Evolutionary conservation across 2,797 vertebrate species (phyloP), one percentile per base, ranked within the genome.

Genomic region (Cyprinodon diabolis): DNA sequence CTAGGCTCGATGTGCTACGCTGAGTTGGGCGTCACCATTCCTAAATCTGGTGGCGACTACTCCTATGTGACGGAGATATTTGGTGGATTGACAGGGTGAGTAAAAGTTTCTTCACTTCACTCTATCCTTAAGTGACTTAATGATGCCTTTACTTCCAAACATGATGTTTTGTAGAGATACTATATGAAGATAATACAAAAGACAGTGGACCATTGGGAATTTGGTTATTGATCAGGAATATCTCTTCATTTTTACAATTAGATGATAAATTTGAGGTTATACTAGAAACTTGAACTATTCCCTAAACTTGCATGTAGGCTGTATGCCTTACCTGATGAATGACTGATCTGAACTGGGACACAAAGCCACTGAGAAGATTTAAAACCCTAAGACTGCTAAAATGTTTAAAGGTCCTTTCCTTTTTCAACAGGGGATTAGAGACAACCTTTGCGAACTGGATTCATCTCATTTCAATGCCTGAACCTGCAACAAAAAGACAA

Each of bases 1-100:
- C 90, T 99, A 25, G 98, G 98, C 65, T 98, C 98, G 0, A 91
- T 99, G 0, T 99, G 98, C 83, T 99, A 99, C 0, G 98, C 98
- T 0, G 98, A 99, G 67, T 95, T 99, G 82, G 98, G 98, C 19
- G 98, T 99, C 67, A 94, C 98, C 85, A 99, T 99, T 87, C 97
- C 98, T 77, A 98, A 98, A 84, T 99, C 98, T 0, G 98, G 98
- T 21, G 98, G 98, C 49, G 98, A 99, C 92, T 99, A 99, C 63
- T 96, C 97, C 52, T 99, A 99, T 2, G 98, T 99, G 84, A 98
- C 96, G 0, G 97, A 98, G 93, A 97, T 99, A 79, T 99, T 99
- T 70, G 98, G 98, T 67, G 97, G 96, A 68, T 93, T 99, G 86
- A 95, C 95, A 77, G 98, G 98, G 98, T 99, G 94, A 95, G 96